Evolutionary conservation across 92 coral and sea anemone genomes (phyloP), one percentile per base, ranked within the genome.

Genomic region (Actinernus sp.): DNA sequence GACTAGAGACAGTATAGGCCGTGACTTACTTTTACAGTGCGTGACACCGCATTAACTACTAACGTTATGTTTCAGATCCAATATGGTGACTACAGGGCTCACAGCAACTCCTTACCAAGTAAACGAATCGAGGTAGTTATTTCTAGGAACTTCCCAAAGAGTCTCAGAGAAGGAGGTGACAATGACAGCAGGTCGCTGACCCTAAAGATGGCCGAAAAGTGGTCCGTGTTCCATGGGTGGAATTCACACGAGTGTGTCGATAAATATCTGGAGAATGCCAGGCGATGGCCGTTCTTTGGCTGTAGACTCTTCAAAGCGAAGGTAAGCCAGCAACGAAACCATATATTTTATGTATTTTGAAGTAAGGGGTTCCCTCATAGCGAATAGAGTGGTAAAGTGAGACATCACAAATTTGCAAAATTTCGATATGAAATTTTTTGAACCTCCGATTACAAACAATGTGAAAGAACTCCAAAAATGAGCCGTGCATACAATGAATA

Each of bases 191-290:
- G 89, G 13, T 82, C 89, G 5, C 59, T 82, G 18, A 75, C 90
- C 29, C 67, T 89, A 63, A 87, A 77, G 47, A 81, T 93, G 84
- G 93, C 96, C 8, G 98, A 92, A 75, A 84, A 81, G 28, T 93
- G 98, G 98, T 82, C 87, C 39, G 78, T 84, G 47, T 79, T 86
- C 66, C 92, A 90, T 34, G 98, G 98, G 14, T 90, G 96, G 87
- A 89, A 69, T 38, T 60, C 50, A 26, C 86, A 74, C 48, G 98
- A 93, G 67, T 82, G 97, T 44, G 96, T 93, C 0, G 88, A 73
- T 38, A 76, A 67, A 66, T 93, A 90, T 55, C 78, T 93, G 20
- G 87, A 84, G 26, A 93, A 86, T 68, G 96, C 98, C 0, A 76
- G 83, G 32, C 71, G 84, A 30, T 93, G 98, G 98, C 89, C 98